Conservation (phyloP, 2,797 vertebrate genomes). For the Danio jaintianensis region DNA sequence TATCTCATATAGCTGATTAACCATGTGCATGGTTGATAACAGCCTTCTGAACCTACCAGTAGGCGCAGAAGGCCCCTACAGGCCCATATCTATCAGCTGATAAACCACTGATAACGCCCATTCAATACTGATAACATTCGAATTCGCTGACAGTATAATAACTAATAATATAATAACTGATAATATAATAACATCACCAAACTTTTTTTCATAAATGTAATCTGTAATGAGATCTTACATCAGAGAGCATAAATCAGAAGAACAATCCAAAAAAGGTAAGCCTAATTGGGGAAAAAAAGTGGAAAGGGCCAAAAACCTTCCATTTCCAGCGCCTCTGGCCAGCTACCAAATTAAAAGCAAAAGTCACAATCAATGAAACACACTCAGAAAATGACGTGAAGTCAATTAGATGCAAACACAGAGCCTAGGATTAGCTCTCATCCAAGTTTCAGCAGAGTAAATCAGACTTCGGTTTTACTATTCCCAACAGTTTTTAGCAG, state of each 20-base stretch:
- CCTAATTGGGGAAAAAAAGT: background rate
- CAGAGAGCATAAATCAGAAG: background rate
- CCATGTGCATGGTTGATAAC: too few relatives aligned
- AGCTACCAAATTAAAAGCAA: background rate
- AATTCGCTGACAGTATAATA: too few relatives aligned
- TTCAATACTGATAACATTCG: too few relatives aligned
- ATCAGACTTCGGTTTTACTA: background rate
- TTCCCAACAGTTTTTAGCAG: slow-evolving; percentile 1
- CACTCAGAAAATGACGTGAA: background rate
- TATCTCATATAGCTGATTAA: too few relatives aligned
- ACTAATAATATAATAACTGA: too few relatives aligned
- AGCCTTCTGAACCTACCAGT: too few relatives aligned
- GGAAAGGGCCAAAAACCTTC: background rate
- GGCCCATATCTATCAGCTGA: too few relatives aligned
- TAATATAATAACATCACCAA: background rate
- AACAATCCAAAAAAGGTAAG: background rate
- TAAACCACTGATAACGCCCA: too few relatives aligned
- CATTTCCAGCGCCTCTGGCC: background rate
- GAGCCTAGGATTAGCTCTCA: background rate
- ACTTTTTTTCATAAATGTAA: background rate
- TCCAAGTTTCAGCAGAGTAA: slow-evolving; percentile 19
- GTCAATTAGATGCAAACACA: background rate
- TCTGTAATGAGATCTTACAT: background rate
- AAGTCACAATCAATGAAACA: background rate
- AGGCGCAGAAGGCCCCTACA: too few relatives aligned